A percentile compares a stretch with the other conserved stretches of the same genome.
phyloP scores from a whole-genome alignment of 2,797 vertebrate genomes.

The Enteromius radiatus region DNA sequence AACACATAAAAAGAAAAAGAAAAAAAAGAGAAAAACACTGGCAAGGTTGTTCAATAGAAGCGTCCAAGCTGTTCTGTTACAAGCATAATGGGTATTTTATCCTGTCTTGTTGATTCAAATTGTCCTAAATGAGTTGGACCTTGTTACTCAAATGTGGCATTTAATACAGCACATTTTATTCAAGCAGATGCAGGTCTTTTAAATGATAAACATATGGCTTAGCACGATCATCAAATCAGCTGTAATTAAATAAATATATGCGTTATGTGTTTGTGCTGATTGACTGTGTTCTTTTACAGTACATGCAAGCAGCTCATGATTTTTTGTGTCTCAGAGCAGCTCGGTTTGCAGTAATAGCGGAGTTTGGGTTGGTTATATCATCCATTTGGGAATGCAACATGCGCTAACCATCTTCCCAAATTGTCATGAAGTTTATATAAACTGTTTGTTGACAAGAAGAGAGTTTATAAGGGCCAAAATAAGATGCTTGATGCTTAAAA shows the following conservation, averaged over 20 bases:
- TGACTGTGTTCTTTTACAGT: background rate
- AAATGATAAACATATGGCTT: constrained; percentile 25
- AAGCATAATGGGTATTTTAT: constrained; percentile 49
- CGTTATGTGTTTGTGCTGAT: background rate
- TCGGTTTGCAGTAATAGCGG: background rate
- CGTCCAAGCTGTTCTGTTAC: constrained; percentile 37
- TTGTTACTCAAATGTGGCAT: constrained; percentile 62
- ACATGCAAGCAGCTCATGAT: background rate
- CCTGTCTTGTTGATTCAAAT: constrained; percentile 45
- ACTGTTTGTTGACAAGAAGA: background rate
- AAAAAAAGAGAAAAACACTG: constrained; percentile 22
- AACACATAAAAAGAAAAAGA: background rate
- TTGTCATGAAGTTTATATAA: too few species aligned
- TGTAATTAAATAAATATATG: background rate
- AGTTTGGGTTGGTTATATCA: background rate
- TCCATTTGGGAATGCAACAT: background rate
- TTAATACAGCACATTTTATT: constrained; percentile 62
- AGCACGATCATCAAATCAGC: background rate
- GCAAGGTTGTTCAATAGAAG: constrained; percentile 23
- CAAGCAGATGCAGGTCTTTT: constrained; percentile 53
- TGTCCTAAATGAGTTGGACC: constrained; percentile 55
- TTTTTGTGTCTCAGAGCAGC: background rate
- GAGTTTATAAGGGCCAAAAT: background rate
- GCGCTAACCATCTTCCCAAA: background rate
- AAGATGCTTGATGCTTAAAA: background rate